Evolutionary conservation across 2,113 vertebrate species (phyloP).

Genomic region (Hylia prasina): DNA sequence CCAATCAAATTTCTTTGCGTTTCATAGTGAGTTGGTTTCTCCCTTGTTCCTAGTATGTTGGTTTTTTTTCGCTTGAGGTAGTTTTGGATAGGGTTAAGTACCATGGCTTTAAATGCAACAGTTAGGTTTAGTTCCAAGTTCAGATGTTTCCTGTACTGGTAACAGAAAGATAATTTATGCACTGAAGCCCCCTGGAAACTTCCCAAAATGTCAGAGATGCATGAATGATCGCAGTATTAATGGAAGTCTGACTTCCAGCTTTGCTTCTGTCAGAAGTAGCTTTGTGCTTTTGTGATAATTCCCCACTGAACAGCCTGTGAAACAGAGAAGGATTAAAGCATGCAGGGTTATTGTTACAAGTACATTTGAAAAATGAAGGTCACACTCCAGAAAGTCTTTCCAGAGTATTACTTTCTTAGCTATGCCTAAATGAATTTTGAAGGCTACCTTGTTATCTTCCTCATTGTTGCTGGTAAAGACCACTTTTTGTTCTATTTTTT

Average conservation of each 20-base stretch:
- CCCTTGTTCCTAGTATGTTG: neutral
- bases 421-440: neutral
- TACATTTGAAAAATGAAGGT: neutral
- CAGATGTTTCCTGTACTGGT: neutral
- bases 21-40: neutral
- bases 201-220: neutral
- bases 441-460: neutral
- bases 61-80: neutral
- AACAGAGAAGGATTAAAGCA: neutral
- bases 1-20: neutral
- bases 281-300: neutral
- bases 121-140: neutral
- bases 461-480: neutral
- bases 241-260: neutral
- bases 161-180: neutral
- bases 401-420: neutral
- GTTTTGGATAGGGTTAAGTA: neutral
- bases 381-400: neutral
- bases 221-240: neutral
- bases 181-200: neutral
- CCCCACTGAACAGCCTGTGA: neutral
- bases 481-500: neutral
- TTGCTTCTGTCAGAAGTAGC: neutral
- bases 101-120: neutral
- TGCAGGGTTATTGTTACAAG: neutral